Percentiles rank a stretch among this genome's conserved stretches.
Evolutionary conservation across 2,888 invertebrate genomes (phyloP).

Genomic region (Blastobasis adustella): DNA sequence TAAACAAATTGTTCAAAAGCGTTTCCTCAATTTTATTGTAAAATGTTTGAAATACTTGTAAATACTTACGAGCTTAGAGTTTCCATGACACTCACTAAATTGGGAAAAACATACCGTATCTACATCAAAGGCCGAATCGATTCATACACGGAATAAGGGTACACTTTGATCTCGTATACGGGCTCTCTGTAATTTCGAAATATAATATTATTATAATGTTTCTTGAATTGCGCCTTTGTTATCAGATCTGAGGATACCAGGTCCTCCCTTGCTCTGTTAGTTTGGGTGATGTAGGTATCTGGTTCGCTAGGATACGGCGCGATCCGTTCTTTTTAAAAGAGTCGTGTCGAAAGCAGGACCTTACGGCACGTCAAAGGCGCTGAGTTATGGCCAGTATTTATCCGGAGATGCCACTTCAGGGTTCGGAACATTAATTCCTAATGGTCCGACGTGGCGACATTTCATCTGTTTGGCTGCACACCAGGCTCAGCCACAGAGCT

Average conservation of each 20-base stretch:
- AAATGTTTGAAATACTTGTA: no score
- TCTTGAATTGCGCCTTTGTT: no score
- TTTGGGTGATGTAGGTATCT: no score
- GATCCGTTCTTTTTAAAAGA: conserved; percentile 23
- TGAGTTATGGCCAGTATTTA: conserved; percentile 62
- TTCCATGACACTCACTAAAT: no score
- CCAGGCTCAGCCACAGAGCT: conserved; percentile 59
- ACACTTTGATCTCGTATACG: conserved; percentile 3
- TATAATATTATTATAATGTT: not conserved
- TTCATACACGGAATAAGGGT: conserved; percentile 24
- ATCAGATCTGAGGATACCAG: no score
- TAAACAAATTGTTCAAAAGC: no score
- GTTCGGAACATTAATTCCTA: conserved; percentile 72
- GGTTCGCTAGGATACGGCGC: no score
- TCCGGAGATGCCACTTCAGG: conserved; percentile 69
- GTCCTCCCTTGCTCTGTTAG: no score
- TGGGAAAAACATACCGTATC: not conserved
- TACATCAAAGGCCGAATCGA: conserved; percentile 13
- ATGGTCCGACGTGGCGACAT: conserved; percentile 65
- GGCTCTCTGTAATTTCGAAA: no score
- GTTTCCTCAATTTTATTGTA: no score
- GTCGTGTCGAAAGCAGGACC: conserved; percentile 9
- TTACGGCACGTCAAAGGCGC: conserved; percentile 30
- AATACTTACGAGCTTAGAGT: no score
- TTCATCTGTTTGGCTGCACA: conserved; percentile 70